Conservation (phyloP, 64 coral and sea anemone genomes). For the Actinia tenebrosa region DNA sequence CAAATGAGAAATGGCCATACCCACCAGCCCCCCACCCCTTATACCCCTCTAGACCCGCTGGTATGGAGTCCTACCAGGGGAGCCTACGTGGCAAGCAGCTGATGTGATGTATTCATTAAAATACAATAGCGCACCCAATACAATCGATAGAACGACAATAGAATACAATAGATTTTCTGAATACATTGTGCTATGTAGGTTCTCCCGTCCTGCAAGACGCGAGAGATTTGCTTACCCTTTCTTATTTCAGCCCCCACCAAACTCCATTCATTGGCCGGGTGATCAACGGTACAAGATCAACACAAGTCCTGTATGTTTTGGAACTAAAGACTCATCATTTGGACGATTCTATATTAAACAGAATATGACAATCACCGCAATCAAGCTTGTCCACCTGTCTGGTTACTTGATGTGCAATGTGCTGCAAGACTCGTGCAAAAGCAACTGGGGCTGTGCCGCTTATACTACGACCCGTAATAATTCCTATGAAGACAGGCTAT, state of each 20-base stretch:
- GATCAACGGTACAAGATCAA: neutral
- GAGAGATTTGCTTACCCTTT: neutral
- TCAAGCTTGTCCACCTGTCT: neutral
- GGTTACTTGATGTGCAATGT: neutral
- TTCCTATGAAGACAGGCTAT: neutral
- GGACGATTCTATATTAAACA: neutral
- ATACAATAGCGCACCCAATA: too few relatives aligned
- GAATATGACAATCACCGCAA: neutral
- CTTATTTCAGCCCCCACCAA: neutral
- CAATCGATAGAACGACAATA: too few relatives aligned
- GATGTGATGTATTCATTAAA: too few relatives aligned
- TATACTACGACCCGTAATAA: neutral
- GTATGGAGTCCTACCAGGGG: too few relatives aligned
- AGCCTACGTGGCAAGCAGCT: too few relatives aligned
- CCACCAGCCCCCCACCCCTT: too few relatives aligned
- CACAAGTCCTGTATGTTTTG: conserved; percentile 1
- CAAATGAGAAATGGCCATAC: too few relatives aligned
- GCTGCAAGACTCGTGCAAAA: neutral
- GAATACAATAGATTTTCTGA: too few relatives aligned
- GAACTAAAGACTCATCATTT: neutral
- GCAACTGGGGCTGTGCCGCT: neutral
- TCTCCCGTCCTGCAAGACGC: too few relatives aligned
- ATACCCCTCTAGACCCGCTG: too few relatives aligned
- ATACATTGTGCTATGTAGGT: too few relatives aligned
- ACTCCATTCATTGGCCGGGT: neutral